Evolutionary conservation across 1,140 invertebrate species (phyloP).

Genomic region (Babylonia areolata): DNA sequence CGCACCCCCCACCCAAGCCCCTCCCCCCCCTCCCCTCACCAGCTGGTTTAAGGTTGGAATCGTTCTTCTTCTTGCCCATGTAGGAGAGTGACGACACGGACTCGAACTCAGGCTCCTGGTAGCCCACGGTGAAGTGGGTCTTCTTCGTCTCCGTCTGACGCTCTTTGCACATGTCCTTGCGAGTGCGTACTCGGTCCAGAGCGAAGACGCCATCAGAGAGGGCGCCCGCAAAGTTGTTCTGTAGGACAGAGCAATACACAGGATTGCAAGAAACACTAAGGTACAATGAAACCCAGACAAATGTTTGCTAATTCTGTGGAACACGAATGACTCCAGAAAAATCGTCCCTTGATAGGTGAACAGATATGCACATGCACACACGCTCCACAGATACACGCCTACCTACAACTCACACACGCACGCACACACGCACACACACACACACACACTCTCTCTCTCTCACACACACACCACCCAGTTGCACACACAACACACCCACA

Average conservation of each 20-base stretch:
- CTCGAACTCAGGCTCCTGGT: constrained; percentile 49
- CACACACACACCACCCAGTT: background rate
- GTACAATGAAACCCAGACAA: too few relatives aligned
- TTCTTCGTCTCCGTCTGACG: constrained; percentile 50
- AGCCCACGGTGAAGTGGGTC: constrained; percentile 61
- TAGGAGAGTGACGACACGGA: constrained; percentile 56
- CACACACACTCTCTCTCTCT: constrained; percentile 9
- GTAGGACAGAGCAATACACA: background rate
- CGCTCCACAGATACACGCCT: too few relatives aligned
- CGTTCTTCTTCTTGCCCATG: constrained; percentile 49
- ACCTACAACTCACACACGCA: background rate
- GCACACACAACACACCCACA: constrained; percentile 16
- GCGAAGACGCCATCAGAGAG: constrained; percentile 50
- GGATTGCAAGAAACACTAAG: too few relatives aligned
- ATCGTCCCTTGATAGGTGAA: too few relatives aligned
- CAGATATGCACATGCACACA: too few relatives aligned
- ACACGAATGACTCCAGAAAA: too few relatives aligned
- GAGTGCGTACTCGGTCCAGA: constrained; percentile 38
- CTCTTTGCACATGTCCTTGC: constrained; percentile 41
- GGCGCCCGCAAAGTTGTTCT: constrained; percentile 61
- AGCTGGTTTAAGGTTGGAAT: constrained; percentile 45
- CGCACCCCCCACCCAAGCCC: background rate
- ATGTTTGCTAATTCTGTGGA: too few relatives aligned
- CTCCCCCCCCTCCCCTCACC: constrained; percentile 32
- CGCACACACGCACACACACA: constrained; percentile 8